Evolutionary conservation across 1,140 invertebrate genomes (phyloP).

Genomic region (Neodiprion lecontei): DNA sequence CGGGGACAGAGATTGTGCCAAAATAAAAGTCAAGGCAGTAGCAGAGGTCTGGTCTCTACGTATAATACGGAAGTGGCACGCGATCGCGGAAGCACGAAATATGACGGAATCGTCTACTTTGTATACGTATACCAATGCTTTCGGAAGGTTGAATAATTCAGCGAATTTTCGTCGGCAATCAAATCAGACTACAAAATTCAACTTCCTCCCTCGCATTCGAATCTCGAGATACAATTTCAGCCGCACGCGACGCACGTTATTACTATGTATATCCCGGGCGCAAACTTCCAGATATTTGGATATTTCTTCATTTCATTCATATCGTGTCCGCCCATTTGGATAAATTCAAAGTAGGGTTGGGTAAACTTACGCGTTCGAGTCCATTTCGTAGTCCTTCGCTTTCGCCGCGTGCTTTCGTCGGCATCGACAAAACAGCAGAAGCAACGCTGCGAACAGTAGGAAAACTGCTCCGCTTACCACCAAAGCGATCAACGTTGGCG

Average conservation of each 20-base stretch:
- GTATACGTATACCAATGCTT: no score
- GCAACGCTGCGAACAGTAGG: constrained; percentile 76
- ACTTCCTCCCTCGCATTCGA: background rate
- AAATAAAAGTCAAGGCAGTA: no score
- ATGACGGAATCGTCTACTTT: no score
- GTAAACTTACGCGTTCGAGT: constrained; percentile 69
- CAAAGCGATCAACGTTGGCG: constrained; percentile 80
- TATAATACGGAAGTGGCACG: no score
- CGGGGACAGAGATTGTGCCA: no score
- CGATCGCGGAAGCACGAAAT: background rate
- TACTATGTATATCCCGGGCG: no score
- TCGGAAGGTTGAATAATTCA: background rate
- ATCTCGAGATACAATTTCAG: background rate
- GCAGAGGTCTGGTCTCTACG: no score
- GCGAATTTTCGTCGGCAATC: background rate
- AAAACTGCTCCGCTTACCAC: constrained; percentile 83
- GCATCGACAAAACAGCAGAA: constrained; percentile 87
- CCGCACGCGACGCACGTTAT: constrained; percentile 14
- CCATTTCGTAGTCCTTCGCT: constrained; percentile 90
- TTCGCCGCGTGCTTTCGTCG: constrained; percentile 83
- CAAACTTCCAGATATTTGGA: background rate
- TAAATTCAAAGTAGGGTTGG: background rate
- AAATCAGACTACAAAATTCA: background rate
- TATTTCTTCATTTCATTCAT: background rate
- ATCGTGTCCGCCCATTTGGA: background rate